Evolutionary conservation across 2,113 vertebrate genomes (phyloP), one percentile per base, ranked within the genome.

Genomic region (Gnathonemus longibarbis): DNA sequence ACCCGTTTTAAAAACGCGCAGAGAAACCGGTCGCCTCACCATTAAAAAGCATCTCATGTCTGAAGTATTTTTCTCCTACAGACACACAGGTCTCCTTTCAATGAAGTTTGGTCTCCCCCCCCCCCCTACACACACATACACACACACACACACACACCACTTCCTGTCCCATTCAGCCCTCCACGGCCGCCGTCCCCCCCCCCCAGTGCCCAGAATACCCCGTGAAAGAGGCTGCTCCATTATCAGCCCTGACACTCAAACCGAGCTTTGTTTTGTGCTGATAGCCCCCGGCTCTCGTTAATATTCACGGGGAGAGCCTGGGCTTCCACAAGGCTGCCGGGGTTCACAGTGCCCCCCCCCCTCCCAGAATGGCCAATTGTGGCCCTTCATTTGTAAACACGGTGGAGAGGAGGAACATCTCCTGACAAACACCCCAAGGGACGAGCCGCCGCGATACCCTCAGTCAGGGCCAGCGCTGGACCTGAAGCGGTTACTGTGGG

Each of bases 301-400:
- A 96, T 96, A 96, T 96, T 96, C 96, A 96, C 94, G 94, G 94
- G 94, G 94, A 94, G 95, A 95, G 92, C 91, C 92, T 93, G 93
- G 95, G 95, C 95, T 94, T 94, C 94, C 94, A 94, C 95, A 93
- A 93, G 93, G 93, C 91, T 90, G 91, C 92, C 93, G 92, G 48
- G 94, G 94, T 93, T 93, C 94, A 94, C 92, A 94, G 92, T 93
- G 92, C 89, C 21, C 84, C 45, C 88, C 89, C 46, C 83, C 45
- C 74, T 49, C 45, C 66, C 31, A 52, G 49, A 93, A 94, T 93
- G 94, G 94, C 94, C 94, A 95, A 95, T 94, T 95, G 95, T 95
- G 94, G 94, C 93, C 93, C 92, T 62, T 92, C 93, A 93, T 96
- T 94, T 94, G 94, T 95, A 95, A 96, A 95, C 94, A 95, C 8